These are phyloP conservation scores for Orchesellides sinensis DNA, from an alignment of 2,888 invertebrate genomes.

Conservation along the genomic window DNA sequence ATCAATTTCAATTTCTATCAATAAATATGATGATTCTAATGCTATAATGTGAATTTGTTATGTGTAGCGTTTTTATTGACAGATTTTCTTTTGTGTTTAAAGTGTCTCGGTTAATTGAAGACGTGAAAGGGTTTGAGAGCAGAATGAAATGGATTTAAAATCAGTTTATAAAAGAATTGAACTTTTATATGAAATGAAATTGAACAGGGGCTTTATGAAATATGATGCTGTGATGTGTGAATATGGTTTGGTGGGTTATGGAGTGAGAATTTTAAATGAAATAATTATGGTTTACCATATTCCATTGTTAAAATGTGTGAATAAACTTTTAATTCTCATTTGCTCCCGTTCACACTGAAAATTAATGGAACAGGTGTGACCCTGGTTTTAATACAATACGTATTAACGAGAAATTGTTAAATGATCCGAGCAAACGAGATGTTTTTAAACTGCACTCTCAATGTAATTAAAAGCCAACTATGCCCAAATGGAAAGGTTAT, in stretches of 20 bases:
- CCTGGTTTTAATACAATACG: no score
- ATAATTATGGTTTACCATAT: background rate
- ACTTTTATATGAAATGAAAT: no score
- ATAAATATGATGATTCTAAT: conserved; percentile 1
- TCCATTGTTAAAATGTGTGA: conserved; percentile 1
- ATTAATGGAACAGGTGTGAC: background rate
- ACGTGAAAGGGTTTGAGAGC: conserved; percentile 1
- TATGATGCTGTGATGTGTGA: no score
- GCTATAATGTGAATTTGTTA: no score
- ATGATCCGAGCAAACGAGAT: no score
- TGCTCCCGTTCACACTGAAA: background rate
- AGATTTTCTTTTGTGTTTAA: background rate
- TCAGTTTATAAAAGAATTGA: no score
- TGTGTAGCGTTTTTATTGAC: conserved; percentile 48
- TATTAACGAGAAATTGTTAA: no score
- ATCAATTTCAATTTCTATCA: conserved; percentile 7
- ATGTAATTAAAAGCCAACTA: no score
- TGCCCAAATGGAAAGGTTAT: no score
- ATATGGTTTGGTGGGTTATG: conserved; percentile 38
- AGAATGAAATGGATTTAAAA: background rate
- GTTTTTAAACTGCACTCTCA: no score
- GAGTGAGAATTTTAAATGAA: conserved; percentile 28
- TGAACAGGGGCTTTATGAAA: no score
- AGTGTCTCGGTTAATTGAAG: background rate
- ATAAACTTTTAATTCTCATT: background rate